Base-by-base conservation (phyloP, 2,888 invertebrate species). In the Apotomis capreana region DNA sequence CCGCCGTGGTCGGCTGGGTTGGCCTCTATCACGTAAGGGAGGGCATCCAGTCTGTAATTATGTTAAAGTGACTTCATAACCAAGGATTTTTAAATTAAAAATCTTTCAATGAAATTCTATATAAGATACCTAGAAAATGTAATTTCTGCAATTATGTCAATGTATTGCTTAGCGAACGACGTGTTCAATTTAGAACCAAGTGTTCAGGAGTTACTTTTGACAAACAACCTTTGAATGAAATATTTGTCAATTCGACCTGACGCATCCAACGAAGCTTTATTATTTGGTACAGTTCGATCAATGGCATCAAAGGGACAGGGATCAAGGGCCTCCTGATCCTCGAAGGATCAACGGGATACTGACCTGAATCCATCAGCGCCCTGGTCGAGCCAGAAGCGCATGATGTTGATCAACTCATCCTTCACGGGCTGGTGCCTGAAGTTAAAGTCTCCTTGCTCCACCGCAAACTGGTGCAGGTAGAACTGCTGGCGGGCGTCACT, bases 321-420 rank as follows among this genome's bases (percentile, higher is more conserved):
- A 26, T 26, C 26, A 26, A 26, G 26, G 26, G 26, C 26, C 26
- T 26, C n/a, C 26, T 26, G 26, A 1, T 26, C 26, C 26, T 26
- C 26, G 26, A 26, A 2, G 26, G 26, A 26, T 26, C 26, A 26
- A 26, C 26, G 26, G 26, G 26, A 26, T 55, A 57, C 55, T 9
- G 10, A 68, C 71, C 71, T 71, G 84, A 97, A 96, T 0, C 97
- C 97, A 77, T 96, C 96, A 0, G 95, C 95, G 0, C 97, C 97
- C 72, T 94, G 94, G 51, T 95, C 93, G 44, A 97, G 84, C 97
- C 97, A 97, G 84, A 95, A 96, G 74, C 86, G 85, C 78, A 97
- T 84, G 12, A 96, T 95, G 4, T 95, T 93, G 84, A 93, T 81
- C 89, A 95, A 92, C 79, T 94, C 94, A 1, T 92, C 83, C 15